Evolutionary conservation across 1,140 invertebrate genomes (phyloP), one percentile per base, ranked within the genome.

Genomic region (Apis laboriosa): DNA sequence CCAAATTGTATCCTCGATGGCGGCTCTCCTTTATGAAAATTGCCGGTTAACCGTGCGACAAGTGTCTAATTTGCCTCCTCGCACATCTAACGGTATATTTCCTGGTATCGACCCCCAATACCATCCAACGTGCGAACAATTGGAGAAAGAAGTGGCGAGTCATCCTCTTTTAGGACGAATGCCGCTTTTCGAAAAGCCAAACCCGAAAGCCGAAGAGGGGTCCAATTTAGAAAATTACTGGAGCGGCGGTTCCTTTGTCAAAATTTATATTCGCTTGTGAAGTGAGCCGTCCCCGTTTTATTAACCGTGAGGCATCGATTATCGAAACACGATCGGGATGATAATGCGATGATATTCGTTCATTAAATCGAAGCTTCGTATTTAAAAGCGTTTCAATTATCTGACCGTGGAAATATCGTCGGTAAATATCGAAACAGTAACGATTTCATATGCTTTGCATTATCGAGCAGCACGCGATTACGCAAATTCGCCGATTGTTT

Each of bases 1-100:
- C 77, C 77, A 88, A 88, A 88, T 88, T 88, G 83, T 88, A 87
- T 88, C 79, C 83, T 77, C 84, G 73, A 67, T 56, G 76, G 60
- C 55, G 76, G 63, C 8, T 49, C 84, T 71, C 73, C 83, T 88
- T 84, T 63, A 74, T 79, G 86, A 88, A 88, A 78, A 88, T 88
- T 84, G 71, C 87, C 60, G 80, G 84, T 79, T 84, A 88, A 88
- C 81, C 34, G 66, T 84, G 75, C 77, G 87, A 89, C 84, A 88
- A 89, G 87, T 77, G 61, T 49, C 72, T 86, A 88, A 89, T 89
- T 88, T 84, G 76, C 71, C 34, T 76, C 78, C 28, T 56, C 21
- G 80, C 0, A 0, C 58, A 80, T 86, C 1, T 17, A 68, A 82
- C 77, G 58, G 34, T 34, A 43, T 64, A 11, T 17, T 53, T 63